A percentile compares a stretch with the other conserved stretches of the same genome.
Conservation (phyloP, 2,888 invertebrate species). For the Pachycephus smyrnensis region DNA sequence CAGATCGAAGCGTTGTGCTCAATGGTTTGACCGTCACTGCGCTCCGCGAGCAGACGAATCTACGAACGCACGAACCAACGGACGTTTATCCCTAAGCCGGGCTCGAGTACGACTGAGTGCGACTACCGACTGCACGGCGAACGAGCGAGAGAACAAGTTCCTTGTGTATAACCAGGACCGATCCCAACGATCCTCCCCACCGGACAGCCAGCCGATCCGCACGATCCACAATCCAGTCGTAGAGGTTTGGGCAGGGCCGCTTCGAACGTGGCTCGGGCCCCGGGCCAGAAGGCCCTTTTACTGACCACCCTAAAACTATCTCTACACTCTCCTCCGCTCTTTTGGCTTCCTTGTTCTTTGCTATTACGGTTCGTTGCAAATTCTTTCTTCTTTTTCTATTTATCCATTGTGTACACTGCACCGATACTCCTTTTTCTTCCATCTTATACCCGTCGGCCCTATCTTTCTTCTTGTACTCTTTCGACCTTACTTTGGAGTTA, state of each 20-base stretch:
- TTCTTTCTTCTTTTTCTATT: not conserved
- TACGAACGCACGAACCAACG: slow-evolving; percentile 17
- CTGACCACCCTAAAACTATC: not conserved
- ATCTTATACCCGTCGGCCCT: not conserved
- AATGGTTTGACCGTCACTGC: slow-evolving; percentile 43
- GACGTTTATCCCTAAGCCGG: slow-evolving; percentile 25
- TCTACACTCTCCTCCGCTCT: not conserved
- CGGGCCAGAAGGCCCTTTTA: not conserved
- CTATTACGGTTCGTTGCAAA: not conserved
- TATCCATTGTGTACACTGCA: not conserved
- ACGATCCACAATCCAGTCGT: slow-evolving; percentile 29
- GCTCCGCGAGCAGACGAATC: slow-evolving; percentile 16
- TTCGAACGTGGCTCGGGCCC: slow-evolving; percentile 12
- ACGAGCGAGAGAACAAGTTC: slow-evolving; percentile 21
- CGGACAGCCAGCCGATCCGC: slow-evolving; percentile 3
- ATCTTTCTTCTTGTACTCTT: not conserved
- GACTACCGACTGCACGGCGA: slow-evolving; percentile 20
- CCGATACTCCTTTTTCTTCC: not conserved
- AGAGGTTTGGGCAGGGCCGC: slow-evolving; percentile 43
- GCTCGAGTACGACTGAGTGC: slow-evolving; percentile 15
- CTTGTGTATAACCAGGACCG: slow-evolving; percentile 23
- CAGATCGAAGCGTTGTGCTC: slow-evolving; percentile 27
- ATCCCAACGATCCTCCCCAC: slow-evolving; percentile 6
- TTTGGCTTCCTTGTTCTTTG: not conserved
- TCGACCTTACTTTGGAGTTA: not conserved